Base-by-base conservation (phyloP, 2,888 invertebrate species). In the Ernsta delagoae region DNA sequence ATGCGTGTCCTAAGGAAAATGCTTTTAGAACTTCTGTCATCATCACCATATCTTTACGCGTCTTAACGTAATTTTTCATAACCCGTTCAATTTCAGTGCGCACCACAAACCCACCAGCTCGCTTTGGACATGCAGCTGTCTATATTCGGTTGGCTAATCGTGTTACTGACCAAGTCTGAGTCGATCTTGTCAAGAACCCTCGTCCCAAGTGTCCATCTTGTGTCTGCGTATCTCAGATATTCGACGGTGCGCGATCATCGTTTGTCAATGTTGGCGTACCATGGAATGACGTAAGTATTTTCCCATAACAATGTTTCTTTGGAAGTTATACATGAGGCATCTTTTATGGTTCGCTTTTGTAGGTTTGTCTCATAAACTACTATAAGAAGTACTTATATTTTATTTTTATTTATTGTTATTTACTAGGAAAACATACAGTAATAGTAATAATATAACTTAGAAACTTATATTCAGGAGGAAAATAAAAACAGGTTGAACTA, bases 101-200 rank as follows among this genome's bases (percentile, higher is more conserved):
- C 96, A 31, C 95, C 96, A 0, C 96, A 96, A 85, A 96, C 96
- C 0, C 96, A 97, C 80, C 96, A 96, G 77, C 81, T 96, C 72
- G 96, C 96, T 0, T 79, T 97, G 75, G 96, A 97, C 79, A 95
- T 96, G 94, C 97, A 97, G 82, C 88, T 97, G 8, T 96, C 96
- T 8, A 84, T 96, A 61, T 75, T 96, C 4, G 95, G 95, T 12
- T 95, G 96, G 0, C 79, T 96, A 4, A 81, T 96, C 1, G 94
- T 96, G 0, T 96, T 96, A 94, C 86, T 95, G 3, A 87, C 95
- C 70, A 94, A 94, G 71, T 74, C 75, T 0, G 91, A 92, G 7
- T 94, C 94, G 71, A 92, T 94, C 0, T 79, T 95, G 12, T 94
- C 95, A 4, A 90, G 94, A 70, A 84, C 94, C 7, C 75, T 94